These are phyloP conservation scores for Ditula angustiorana DNA, from an alignment of 2,888 invertebrate species.

Conservation along the genomic window DNA sequence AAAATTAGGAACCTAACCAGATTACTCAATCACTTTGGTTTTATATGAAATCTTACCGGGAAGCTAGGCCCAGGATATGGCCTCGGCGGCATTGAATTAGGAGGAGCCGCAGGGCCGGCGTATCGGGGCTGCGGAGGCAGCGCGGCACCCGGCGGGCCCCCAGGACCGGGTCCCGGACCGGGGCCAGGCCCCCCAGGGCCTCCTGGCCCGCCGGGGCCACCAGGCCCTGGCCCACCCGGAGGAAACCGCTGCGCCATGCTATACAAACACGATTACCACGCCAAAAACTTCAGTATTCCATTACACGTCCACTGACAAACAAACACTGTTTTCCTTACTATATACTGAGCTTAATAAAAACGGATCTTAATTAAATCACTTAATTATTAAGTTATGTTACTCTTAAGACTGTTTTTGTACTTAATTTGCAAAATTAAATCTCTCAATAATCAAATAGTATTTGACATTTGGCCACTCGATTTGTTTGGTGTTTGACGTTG, in stretches of 20 bases:
- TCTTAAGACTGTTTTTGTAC: background rate
- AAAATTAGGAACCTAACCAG: no score
- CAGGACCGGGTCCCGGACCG: constrained; percentile 23
- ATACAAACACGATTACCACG: constrained; percentile 8
- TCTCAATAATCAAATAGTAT: constrained; percentile 6
- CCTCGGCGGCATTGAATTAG: constrained; percentile 88
- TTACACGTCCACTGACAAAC: constrained; percentile 20
- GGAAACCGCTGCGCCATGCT: constrained; percentile 77
- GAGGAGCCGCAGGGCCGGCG: constrained; percentile 82
- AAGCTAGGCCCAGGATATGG: constrained; percentile 91
- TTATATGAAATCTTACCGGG: constrained; percentile 85
- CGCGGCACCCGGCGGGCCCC: constrained; percentile 80
- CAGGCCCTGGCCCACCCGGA: constrained; percentile 59
- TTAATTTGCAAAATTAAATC: background rate
- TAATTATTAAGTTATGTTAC: background rate
- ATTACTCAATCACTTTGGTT: no score
- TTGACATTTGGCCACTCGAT: constrained; percentile 14
- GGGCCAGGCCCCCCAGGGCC: constrained; percentile 23
- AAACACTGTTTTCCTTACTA: background rate
- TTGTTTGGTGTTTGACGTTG: constrained; percentile 20
- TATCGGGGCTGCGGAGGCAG: constrained; percentile 73
- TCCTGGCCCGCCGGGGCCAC: constrained; percentile 20
- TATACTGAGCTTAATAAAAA: background rate
- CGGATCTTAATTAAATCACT: background rate
- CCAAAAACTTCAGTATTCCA: constrained; percentile 19